Conservation (phyloP, 2,113 vertebrate genomes). For the Cheilinus undulatus region DNA sequence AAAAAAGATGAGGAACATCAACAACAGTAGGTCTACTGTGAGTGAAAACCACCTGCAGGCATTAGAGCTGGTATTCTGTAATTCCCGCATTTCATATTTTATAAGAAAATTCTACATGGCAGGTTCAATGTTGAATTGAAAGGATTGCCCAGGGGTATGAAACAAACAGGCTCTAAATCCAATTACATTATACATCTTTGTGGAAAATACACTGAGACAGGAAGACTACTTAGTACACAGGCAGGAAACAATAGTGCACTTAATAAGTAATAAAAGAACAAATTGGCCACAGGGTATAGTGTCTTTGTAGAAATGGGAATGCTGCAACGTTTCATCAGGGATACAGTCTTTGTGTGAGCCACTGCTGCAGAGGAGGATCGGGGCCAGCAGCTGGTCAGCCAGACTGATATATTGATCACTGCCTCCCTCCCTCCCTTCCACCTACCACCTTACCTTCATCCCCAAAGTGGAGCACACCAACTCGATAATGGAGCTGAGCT, state of each 20-base stretch:
- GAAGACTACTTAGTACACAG: constrained; percentile 68
- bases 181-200: constrained; percentile 78
- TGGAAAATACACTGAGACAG: constrained; percentile 71
- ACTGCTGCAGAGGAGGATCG: constrained; percentile 67
- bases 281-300: constrained; percentile 55
- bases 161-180: constrained; percentile 73
- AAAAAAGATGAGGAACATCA: constrained; percentile 9
- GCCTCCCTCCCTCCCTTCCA: constrained; percentile 24
- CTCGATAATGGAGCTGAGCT: constrained; percentile 95
- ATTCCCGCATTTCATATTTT: constrained; percentile 70
- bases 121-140: constrained; percentile 63
- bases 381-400: constrained; percentile 50
- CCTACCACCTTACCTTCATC: constrained; percentile 92
- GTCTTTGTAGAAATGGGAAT: constrained; percentile 44
- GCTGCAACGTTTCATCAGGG: constrained; percentile 53
- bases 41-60: constrained; percentile 69
- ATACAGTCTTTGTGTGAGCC: constrained; percentile 23
- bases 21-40: constrained; percentile 25
- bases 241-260: constrained; percentile 69
- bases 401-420: constrained; percentile 58
- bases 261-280: constrained; percentile 68
- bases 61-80: constrained; percentile 60
- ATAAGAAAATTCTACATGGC: constrained; percentile 73
- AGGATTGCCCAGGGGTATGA: constrained; percentile 61
- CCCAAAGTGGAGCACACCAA: constrained; percentile 94